Base-by-base conservation (phyloP, 2,113 vertebrate species). In the Nannobrachium achirus region DNA sequence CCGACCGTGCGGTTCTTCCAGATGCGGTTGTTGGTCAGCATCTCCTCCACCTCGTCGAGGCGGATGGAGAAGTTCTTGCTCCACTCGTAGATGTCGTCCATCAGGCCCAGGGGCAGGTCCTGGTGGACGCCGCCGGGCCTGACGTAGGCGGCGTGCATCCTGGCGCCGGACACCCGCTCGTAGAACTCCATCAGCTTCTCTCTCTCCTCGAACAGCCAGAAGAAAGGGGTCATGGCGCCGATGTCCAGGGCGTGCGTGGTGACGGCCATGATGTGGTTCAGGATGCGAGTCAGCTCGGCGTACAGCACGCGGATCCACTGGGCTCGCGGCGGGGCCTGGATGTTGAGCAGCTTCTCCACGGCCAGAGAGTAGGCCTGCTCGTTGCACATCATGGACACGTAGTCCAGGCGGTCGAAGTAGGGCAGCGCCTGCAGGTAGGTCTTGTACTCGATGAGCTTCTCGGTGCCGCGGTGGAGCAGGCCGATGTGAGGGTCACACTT, bases 111-210 rank as follows among this genome's bases (percentile, higher is more conserved):
- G 20, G 20, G 20, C 20, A 25, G 20, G 20, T 25, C 96, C 94
- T 98, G 96, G 77, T 98, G 96, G 2, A 98, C 96, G 0, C 96
- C 96, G 1, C 95, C 96, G 0, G 95, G 96, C 19, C 96, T 82
- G 81, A 98, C 3, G 0, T 96, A 97, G 0, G 95, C 95, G 0
- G 96, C 96, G 1, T 98, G 96, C 95, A 98, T 98, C n/a, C 96
- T 91, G 7, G 96, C 96, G 58, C 96, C 96, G 0, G 96, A 97
- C 6, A 96, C 96, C 1, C 96, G 85, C 73, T 98, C 96, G 1
- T 98, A 98, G 81, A 98, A 98, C 88, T 98, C 96, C 83, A 98
- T 95, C 96, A 97, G 94, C 95, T 98, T 98, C 84, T 98, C 97
- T 71, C 97, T 83, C 86, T 98, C 97, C 88, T 98, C 97, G 9